Evolutionary conservation across 2,888 invertebrate species (phyloP).

Genomic region (Lymantria monacha): DNA sequence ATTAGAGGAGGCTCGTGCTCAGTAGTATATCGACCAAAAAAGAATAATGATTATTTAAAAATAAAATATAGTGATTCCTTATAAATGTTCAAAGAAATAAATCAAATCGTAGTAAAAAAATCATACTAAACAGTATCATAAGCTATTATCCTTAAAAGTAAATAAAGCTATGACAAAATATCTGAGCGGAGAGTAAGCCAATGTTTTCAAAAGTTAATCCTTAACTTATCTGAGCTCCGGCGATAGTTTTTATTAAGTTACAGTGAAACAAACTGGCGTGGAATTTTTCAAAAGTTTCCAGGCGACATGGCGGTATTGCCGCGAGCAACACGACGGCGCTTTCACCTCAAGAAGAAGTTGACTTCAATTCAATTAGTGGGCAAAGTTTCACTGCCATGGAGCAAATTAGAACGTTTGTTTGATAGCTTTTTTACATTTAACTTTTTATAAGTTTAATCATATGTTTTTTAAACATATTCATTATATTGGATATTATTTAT

Average conservation of each 20-base stretch:
- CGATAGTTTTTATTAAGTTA: conserved; percentile 71
- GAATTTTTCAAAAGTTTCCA: conserved; percentile 69
- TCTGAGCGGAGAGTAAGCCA: conserved; percentile 31
- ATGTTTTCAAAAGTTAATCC: conserved; percentile 64
- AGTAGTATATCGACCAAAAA: too few species aligned
- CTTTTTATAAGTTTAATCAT: too few species aligned
- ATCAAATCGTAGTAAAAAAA: too few species aligned
- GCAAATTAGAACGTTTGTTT: conserved; percentile 39
- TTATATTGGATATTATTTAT: too few species aligned
- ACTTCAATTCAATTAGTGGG: conserved; percentile 67
- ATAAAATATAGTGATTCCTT: too few species aligned
- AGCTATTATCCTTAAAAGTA: conserved; percentile 7
- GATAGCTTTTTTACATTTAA: conserved; percentile 6
- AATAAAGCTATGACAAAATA: conserved; percentile 46
- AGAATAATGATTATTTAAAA: too few species aligned
- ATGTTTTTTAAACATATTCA: too few species aligned
- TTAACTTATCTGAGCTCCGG: conserved; percentile 47
- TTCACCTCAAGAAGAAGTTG: conserved; percentile 62
- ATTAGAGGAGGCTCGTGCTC: too few species aligned
- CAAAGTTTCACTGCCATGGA: conserved; percentile 41
- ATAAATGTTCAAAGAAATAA: too few species aligned
- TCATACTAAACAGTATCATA: too few species aligned
- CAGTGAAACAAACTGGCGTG: conserved; percentile 68
- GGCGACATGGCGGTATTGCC: conserved; percentile 36
- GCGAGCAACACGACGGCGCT: conserved; percentile 43